Evolutionary conservation across 2,797 vertebrate genomes (phyloP), one percentile per base, ranked within the genome.

Genomic region (Artibeus jamaicensis): DNA sequence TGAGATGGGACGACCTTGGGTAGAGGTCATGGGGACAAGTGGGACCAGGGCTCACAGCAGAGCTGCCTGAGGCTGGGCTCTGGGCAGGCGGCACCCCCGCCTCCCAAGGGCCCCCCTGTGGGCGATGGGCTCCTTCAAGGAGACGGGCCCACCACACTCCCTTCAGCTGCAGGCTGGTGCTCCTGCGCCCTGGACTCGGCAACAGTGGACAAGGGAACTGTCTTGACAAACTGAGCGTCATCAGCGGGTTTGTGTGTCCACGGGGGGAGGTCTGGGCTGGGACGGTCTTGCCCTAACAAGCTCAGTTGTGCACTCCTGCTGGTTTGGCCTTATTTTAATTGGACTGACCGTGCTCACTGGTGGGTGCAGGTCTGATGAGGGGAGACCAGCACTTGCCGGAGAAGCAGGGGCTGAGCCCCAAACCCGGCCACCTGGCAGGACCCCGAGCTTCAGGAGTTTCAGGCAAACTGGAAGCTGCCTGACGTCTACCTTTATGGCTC

Each of bases 291-390:
- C 67, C 48, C 10, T 65, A 48, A 34, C 6, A 44, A 59, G 9
- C 14, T n/a, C 44, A 44, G 8, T 12, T 48, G 4, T 37, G 67
- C 15, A 32, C 29, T 24, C 55, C 19, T 29, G 81, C 86, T 68
- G 37, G 8, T 81, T 90, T 59, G 59, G 15, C 65, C 19, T 57
- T 19, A 62, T 34, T 93, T 87, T 68, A 32, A 59, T 22, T 73
- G 34, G 44, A 48, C 26, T 53, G 37, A 48, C 37, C 26, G 3
- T 26, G 32, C 48, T 57, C 16, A 59, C 29, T 26, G 14, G 12
- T 0, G 32, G 19, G 24, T 10, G 3, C 0, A 0, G 5, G 26
- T 44, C 68, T 62, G 14, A 32, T 2, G 32, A 73, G 91, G 4
- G 39, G 32, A 68, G 62, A n/a, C 1, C 4, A 11, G 73, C 65